A percentile compares a stretch with the other conserved stretches of the same genome.
Evolutionary conservation across 2,888 invertebrate species (phyloP).

Genomic region (Pachymerium ferrugineum): DNA sequence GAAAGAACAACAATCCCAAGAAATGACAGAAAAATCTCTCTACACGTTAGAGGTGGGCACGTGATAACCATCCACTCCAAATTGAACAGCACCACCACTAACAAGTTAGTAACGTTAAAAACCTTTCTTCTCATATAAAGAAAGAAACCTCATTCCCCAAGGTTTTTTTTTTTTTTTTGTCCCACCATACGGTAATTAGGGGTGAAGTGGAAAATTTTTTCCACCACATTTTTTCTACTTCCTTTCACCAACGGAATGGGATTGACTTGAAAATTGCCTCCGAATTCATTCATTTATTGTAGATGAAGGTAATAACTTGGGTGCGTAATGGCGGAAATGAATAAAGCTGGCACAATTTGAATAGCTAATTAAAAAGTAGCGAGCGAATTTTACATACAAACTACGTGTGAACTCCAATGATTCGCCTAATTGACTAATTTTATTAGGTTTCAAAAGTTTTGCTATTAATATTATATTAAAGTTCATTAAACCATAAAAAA

Average conservation of each 20-base stretch:
- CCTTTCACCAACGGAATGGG: no score
- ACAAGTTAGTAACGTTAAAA: neutral
- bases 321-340: neutral
- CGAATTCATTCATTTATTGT: constrained; percentile 17
- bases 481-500: no score
- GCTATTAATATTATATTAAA: no score
- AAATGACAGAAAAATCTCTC: constrained; percentile 36
- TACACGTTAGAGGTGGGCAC: constrained; percentile 42
- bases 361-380: neutral
- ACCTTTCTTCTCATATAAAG: neutral
- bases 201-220: no score
- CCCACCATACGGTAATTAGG: no score
- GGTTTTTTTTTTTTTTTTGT: neutral
- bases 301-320: neutral
- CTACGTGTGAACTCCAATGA: neutral
- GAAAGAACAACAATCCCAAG: constrained; percentile 20
- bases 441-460: neutral
- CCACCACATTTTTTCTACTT: neutral
- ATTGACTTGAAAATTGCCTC: neutral
- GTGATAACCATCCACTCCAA: constrained; percentile 41
- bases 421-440: neutral
- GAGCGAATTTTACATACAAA: neutral
- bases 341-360: constrained; percentile 6
- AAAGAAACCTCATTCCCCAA: neutral
- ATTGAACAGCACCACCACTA: neutral